Evolutionary conservation across 2,888 invertebrate species (phyloP).

Genomic region (Crocallis elinguaria): DNA sequence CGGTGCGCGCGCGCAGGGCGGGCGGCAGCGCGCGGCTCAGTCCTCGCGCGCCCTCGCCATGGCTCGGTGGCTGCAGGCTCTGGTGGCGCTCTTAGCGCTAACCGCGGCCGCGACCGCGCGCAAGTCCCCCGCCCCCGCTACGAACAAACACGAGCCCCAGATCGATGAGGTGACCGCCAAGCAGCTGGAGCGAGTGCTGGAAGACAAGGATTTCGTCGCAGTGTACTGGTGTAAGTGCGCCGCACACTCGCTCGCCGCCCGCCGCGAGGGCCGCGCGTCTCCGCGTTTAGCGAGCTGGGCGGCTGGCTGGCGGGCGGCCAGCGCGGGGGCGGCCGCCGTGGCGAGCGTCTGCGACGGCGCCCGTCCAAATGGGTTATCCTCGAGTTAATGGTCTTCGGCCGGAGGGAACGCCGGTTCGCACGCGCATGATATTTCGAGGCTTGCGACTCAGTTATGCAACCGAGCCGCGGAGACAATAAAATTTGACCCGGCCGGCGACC

Average conservation of each 20-base stretch:
- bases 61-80: conserved; percentile 82
- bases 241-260: conserved; percentile 45
- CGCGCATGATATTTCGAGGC: conserved; percentile 71
- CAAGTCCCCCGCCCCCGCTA: conserved; percentile 66
- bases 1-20: conserved; percentile 61
- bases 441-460: conserved; percentile 75
- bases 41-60: conserved; percentile 82
- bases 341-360: conserved; percentile 70
- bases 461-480: conserved; percentile 78
- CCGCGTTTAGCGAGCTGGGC: conserved; percentile 57
- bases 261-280: conserved; percentile 55
- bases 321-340: conserved; percentile 63
- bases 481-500: conserved; percentile 74
- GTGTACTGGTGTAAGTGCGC: conserved; percentile 97
- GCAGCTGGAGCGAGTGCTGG: conserved; percentile 94
- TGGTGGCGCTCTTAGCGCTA: conserved; percentile 82
- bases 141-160: conserved; percentile 87
- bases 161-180: conserved; percentile 97
- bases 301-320: conserved; percentile 65
- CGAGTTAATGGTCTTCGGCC: conserved; percentile 77
- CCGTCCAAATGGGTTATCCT: conserved; percentile 76
- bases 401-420: conserved; percentile 56
- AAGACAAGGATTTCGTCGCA: conserved; percentile 97
- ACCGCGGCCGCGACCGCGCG: conserved; percentile 79
- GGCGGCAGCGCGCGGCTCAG: conserved; percentile 63